Percentiles rank a stretch among this genome's conserved stretches.
Conservation (phyloP, 2,888 invertebrate species). For the Pachymerium ferrugineum region DNA sequence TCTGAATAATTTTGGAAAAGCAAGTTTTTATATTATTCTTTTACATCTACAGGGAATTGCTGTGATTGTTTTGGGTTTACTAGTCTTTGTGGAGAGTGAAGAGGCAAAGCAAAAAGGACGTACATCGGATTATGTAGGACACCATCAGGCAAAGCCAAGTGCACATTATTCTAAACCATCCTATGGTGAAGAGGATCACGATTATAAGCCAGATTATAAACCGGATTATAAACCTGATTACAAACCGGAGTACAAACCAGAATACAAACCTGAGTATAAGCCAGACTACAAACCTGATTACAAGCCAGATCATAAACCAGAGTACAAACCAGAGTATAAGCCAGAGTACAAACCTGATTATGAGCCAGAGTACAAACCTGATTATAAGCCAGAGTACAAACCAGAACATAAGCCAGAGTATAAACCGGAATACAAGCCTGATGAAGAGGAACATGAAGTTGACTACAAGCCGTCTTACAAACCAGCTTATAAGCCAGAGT, state of each 20-base stretch:
- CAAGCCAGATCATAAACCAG: background rate
- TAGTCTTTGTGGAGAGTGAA: background rate
- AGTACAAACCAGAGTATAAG: background rate
- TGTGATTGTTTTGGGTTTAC: background rate
- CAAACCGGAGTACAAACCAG: background rate
- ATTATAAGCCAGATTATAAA: background rate
- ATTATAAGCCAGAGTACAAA: background rate
- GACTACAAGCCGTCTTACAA: background rate
- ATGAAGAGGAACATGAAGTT: no score
- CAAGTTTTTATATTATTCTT: background rate
- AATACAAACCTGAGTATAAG: no score
- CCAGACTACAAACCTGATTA: background rate
- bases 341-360: background rate
- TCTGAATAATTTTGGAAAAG: no score
- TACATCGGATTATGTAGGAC: background rate
- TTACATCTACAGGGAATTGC: background rate
- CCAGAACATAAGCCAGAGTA: background rate
- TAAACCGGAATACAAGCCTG: background rate
- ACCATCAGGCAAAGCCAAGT: background rate
- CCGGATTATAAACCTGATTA: background rate
- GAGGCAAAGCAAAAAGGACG: background rate
- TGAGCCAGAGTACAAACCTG: background rate
- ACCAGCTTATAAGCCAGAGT: background rate
- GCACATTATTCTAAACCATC: background rate
- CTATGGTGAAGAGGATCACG: background rate